A percentile compares a stretch with the other conserved stretches of the same genome.
These are phyloP conservation scores for Pammene aurita DNA, from an alignment of 2,888 invertebrate species.

Conservation along the genomic window DNA sequence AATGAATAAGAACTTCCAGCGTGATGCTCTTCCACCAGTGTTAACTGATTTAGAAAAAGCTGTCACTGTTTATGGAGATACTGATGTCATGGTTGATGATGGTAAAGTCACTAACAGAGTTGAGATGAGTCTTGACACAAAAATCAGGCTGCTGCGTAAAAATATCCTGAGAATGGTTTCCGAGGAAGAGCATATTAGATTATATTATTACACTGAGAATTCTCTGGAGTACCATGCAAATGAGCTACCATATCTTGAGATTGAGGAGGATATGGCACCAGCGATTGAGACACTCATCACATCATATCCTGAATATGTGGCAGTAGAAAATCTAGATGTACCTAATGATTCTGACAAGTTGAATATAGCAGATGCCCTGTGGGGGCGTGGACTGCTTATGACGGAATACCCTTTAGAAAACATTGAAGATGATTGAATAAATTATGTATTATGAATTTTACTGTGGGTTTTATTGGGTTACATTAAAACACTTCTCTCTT, in stretches of 20 bases:
- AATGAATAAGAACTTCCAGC: conserved; percentile 92
- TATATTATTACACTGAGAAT: conserved; percentile 94
- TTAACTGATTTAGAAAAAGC: conserved; percentile 86
- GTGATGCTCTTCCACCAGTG: conserved; percentile 94
- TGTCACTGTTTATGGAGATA: conserved; percentile 88
- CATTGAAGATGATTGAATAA: conserved; percentile 69
- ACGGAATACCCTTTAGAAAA: conserved; percentile 85
- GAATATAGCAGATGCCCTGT: conserved; percentile 86
- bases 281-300: conserved; percentile 88
- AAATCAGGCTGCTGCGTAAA: conserved; percentile 83
- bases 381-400: conserved; percentile 92
- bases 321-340: conserved; percentile 88
- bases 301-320: conserved; percentile 89
- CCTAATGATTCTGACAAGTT: conserved; percentile 86
- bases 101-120: conserved; percentile 85
- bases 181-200: conserved; percentile 83
- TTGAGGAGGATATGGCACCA: conserved; percentile 86
- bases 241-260: conserved; percentile 87
- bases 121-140: conserved; percentile 86
- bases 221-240: conserved; percentile 92
- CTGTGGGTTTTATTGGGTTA: conserved; percentile 8
- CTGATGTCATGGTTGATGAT: conserved; percentile 85
- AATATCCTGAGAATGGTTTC: conserved; percentile 85
- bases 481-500: conserved; percentile 67
- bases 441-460: conserved; percentile 32